Evolutionary conservation across 1,140 invertebrate species (phyloP).

Genomic region (Hyphantria cunea): DNA sequence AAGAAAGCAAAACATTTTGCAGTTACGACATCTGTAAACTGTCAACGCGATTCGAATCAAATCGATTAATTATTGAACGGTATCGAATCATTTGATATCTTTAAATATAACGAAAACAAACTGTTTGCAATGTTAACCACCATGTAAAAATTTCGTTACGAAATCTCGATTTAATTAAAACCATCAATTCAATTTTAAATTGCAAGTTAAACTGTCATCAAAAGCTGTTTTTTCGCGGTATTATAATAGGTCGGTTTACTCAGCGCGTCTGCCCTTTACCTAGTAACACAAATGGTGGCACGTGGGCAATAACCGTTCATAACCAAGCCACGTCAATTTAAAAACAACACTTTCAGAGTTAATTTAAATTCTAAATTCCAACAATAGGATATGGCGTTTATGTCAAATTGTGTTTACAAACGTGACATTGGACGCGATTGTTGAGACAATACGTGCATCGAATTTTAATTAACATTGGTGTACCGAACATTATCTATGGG

Average conservation of each 20-base stretch:
- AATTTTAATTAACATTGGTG: slow-evolving; percentile 49
- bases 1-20: neutral
- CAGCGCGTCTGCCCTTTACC: slow-evolving; percentile 70
- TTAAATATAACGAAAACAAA: slow-evolving; percentile 13
- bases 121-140: slow-evolving; percentile 3
- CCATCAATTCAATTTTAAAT: neutral
- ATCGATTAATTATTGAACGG: slow-evolving; percentile 18
- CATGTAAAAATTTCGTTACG: slow-evolving; percentile 9
- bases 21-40: slow-evolving; percentile 13
- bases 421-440: slow-evolving; percentile 63
- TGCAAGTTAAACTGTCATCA: slow-evolving; percentile 13
- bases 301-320: slow-evolving; percentile 51
- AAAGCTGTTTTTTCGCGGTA: slow-evolving; percentile 24
- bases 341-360: slow-evolving; percentile 34
- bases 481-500: slow-evolving; percentile 9
- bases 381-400: slow-evolving; percentile 31
- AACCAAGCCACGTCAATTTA: slow-evolving; percentile 32
- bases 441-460: slow-evolving; percentile 59
- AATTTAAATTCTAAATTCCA: slow-evolving; percentile 44
- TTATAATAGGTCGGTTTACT: slow-evolving; percentile 30
- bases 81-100: slow-evolving; percentile 18
- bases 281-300: slow-evolving; percentile 66
- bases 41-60: slow-evolving; percentile 12
- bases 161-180: neutral
- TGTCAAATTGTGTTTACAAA: slow-evolving; percentile 58